Evolutionary conservation across 2,797 vertebrate genomes (phyloP), one percentile per base, ranked within the genome.

Genomic region (Cynopterus sphinx): DNA sequence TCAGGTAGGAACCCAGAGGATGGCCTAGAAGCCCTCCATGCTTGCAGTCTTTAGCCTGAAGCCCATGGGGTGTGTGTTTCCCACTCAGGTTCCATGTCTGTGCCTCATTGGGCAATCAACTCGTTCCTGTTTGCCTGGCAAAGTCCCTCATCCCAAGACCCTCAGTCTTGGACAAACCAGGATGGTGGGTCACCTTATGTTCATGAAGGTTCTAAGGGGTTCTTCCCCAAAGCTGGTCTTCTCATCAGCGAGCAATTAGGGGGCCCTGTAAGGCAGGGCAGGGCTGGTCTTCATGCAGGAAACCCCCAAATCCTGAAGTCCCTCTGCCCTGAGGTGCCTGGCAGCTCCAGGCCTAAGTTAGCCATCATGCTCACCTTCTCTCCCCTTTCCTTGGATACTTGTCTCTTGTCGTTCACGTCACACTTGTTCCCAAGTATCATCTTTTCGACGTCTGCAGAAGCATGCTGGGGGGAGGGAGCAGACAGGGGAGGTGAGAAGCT

Each of bases 341-440:
- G 21, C 24, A 16, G 19, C 2, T 17, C 61, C 68, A 75, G 0
- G 31, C 36, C 51, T 7, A 41, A 11, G 19, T 28, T 0, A 3
- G 55, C 55, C 0, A 0, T 0, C 0, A 19, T 13, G 67, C 98
- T 89, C 4, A 99, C 99, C 99, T 99, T 99, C 97, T 99, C 99
- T 67, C 99, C 99, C 36, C 99, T 98, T 51, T 99, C 99, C 98
- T 98, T 99, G 82, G 99, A 99, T 67, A 99, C 99, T 97, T 99
- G 99, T 95, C 99, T 98, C 98, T 99, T 99, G 98, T 99, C 99
- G 0, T 99, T 99, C 82, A 99, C 99, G 46, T 99, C 99, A 83
- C 99, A 99, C 97, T 99, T 99, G 98, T 99, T 99, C n/a, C 99
- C 99, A 5, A 99, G 99, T 93, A 99, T 99, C 99, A 99, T 99